These are phyloP conservation scores for Chydorus sphaericus DNA, from an alignment of 2,888 invertebrate genomes.

Conservation along the genomic window DNA sequence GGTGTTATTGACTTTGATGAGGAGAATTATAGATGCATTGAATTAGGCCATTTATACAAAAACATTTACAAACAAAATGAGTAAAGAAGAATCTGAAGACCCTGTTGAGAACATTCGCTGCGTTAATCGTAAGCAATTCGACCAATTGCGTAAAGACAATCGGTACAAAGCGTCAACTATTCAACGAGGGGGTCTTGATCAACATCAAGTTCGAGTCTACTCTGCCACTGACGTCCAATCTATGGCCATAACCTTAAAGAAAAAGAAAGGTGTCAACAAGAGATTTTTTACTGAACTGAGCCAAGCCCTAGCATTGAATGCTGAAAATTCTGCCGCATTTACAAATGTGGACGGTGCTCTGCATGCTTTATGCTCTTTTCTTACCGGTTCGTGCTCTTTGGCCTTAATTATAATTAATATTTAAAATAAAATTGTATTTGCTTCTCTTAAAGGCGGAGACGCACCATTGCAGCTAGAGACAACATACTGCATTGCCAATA, in stretches of 20 bases:
- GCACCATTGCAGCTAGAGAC: conserved; percentile 9
- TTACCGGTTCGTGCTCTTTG: background rate
- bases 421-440: background rate
- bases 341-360: background rate
- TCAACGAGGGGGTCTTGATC: background rate
- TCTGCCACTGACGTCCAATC: background rate
- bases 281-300: background rate
- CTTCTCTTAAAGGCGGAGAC: background rate
- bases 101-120: background rate
- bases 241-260: background rate
- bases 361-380: background rate
- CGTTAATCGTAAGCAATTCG: background rate
- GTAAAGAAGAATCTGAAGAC: background rate
- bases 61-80: conserved; percentile 10
- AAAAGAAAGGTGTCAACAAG: background rate
- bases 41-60: background rate
- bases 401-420: background rate
- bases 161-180: background rate
- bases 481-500: conserved; percentile 10
- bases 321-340: background rate
- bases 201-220: background rate
- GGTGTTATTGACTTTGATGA: conserved; percentile 5
- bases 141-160: background rate
- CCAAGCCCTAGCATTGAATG: background rate
- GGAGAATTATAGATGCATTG: conserved; percentile 1